Percentiles rank a stretch among this genome's conserved stretches.
Evolutionary conservation across 1,140 invertebrate genomes (phyloP).

Genomic region (Rhopalosiphum padi): DNA sequence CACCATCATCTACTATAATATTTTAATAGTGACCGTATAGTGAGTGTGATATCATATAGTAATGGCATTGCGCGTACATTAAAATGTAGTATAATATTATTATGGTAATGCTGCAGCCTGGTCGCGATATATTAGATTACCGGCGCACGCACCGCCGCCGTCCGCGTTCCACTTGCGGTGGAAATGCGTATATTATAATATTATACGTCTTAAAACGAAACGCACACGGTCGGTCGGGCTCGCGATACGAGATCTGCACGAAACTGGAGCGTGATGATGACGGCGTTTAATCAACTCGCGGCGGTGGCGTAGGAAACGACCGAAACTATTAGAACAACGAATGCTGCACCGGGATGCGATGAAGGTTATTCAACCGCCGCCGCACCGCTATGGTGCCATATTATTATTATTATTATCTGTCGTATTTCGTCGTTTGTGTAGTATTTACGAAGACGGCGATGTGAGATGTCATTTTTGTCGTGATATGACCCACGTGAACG

Average conservation of each 20-base stretch:
- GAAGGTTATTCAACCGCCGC: slow-evolving; percentile 48
- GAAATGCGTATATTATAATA: slow-evolving; percentile 13
- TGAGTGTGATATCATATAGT: neutral
- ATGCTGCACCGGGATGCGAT: neutral
- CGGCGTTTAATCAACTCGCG: slow-evolving; percentile 37
- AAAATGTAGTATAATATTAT: neutral
- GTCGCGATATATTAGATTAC: slow-evolving; percentile 4
- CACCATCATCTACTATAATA: neutral
- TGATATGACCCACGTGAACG: neutral
- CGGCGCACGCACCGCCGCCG: neutral
- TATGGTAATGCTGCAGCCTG: neutral
- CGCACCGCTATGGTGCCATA: neutral
- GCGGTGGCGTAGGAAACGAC: slow-evolving; percentile 24
- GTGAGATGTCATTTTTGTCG: neutral
- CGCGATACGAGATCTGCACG: slow-evolving; percentile 23
- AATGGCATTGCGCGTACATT: neutral
- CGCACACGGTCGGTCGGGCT: neutral
- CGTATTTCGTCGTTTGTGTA: neutral
- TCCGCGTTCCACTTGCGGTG: neutral
- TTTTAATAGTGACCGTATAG: neutral
- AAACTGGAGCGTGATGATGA: slow-evolving; percentile 51
- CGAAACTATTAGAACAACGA: slow-evolving; percentile 36
- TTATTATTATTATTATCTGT: slow-evolving; percentile 1
- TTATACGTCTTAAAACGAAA: neutral
- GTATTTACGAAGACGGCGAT: neutral